Evolutionary conservation across 2,888 invertebrate genomes (phyloP).

Genomic region (Steinernema carpocapsae): DNA sequence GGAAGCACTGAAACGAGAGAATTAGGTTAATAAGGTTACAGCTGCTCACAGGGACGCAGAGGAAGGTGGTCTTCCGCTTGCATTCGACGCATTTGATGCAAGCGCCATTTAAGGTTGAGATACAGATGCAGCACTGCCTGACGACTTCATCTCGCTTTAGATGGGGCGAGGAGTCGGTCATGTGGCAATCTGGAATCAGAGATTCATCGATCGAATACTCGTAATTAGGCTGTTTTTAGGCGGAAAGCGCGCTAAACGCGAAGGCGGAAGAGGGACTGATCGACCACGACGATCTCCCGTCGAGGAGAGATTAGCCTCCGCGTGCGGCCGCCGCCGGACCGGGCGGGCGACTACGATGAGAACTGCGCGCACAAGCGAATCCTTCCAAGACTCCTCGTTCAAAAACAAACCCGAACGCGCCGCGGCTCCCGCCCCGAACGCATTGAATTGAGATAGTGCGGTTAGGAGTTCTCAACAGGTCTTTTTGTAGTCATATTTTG

Average conservation of each 20-base stretch:
- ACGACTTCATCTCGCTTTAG: conserved; percentile 1
- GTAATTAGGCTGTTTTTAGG: too few species aligned
- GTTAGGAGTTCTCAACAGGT: too few species aligned
- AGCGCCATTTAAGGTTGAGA: neutral
- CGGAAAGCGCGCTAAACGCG: conserved; percentile 21
- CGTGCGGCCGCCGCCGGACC: conserved; percentile 2
- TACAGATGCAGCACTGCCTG: conserved; percentile 9
- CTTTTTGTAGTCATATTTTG: too few species aligned
- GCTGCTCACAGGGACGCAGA: conserved; percentile 8
- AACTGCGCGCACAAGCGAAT: neutral
- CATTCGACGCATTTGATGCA: conserved; percentile 26
- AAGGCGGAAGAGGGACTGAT: neutral
- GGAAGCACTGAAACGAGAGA: conserved; percentile 54
- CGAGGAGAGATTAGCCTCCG: conserved; percentile 16
- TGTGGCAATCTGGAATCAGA: neutral
- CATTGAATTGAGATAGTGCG: too few species aligned
- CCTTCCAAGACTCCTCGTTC: conserved; percentile 4
- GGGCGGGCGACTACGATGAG: neutral
- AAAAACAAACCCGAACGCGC: neutral
- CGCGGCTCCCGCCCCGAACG: neutral
- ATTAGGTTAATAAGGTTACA: neutral
- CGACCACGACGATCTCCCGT: conserved; percentile 13
- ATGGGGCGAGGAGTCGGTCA: conserved; percentile 27
- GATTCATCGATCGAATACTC: neutral
- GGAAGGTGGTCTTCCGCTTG: conserved; percentile 1